Percentiles rank a stretch among this genome's conserved stretches.
These are phyloP conservation scores for Anagyrus pseudococci DNA, from an alignment of 2,888 invertebrate species.

Conservation along the genomic window DNA sequence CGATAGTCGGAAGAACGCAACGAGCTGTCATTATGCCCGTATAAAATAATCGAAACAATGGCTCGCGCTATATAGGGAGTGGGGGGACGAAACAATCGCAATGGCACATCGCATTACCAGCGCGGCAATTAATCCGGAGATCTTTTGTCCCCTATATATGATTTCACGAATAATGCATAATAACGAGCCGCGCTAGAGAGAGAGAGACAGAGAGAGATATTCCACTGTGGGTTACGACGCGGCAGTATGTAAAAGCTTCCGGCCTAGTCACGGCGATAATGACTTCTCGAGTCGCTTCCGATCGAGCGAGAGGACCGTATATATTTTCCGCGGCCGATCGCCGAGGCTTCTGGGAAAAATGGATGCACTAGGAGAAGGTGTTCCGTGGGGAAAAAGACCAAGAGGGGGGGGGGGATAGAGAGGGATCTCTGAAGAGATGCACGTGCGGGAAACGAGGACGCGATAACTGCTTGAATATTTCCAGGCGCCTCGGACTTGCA, in stretches of 20 bases:
- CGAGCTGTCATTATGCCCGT: no score
- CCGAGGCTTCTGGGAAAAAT: not conserved
- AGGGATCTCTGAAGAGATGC: not conserved
- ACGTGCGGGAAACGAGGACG: slow-evolving; percentile 6
- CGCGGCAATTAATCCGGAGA: no score
- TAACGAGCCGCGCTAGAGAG: no score
- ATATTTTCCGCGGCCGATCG: slow-evolving; percentile 11
- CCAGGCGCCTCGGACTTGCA: slow-evolving; percentile 17
- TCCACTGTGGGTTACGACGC: no score
- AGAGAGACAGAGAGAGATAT: no score
- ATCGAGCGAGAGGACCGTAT: slow-evolving; percentile 7
- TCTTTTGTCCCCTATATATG: no score
- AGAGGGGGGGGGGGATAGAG: not conserved
- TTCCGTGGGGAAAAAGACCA: not conserved
- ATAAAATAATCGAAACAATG: no score
- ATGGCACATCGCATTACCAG: no score
- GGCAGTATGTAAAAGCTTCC: slow-evolving; percentile 27
- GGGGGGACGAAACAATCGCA: no score
- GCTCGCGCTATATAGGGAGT: no score
- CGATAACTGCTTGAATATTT: slow-evolving; percentile 28
- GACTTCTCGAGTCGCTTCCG: not conserved
- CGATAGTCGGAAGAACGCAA: no score
- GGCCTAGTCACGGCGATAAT: slow-evolving; percentile 15
- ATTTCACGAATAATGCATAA: no score
- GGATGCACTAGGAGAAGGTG: not conserved